Evolutionary conservation across 2,113 vertebrate species (phyloP), one percentile per base, ranked within the genome.

Genomic region (Cervus canadensis): DNA sequence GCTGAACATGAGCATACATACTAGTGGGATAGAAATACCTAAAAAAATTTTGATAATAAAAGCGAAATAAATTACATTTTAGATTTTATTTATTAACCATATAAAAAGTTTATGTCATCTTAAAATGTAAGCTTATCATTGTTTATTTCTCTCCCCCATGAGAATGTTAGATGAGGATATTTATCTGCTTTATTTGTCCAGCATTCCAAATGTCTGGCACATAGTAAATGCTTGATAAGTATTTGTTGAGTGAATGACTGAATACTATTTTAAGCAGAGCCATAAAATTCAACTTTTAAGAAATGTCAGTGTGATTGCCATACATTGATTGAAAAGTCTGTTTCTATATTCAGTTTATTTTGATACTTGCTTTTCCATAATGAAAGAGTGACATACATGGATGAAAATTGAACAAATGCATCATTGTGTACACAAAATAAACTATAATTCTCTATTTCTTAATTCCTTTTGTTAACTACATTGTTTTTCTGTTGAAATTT

Each of bases 331-430:
- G 40, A 59, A 43, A 90, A 40, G 17, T 89, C 40, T 89, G 6
- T 71, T 89, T 93, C 50, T 93, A 0, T 45, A 19, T 71, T 95
- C 43, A 26, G 9, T 86, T 89, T 36, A 52, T 95, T 85, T 78
- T 71, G 12, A 79, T 89, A 57, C 43, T 89, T 96, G 43, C n/a
- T 96, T 96, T 93, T 93, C 79, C 86, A 64, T 64, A 33, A 25
- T 64, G 36, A 43, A 93, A 52, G n/a, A 45, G 57, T 60, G 30
- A 92, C 48, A 50, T 76, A 56, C 4, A 4, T 56, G 48, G 50
- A 52, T 89, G 21, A 57, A 76, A 83, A 85, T 76, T 60, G 30
- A 84, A 95, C 40, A 86, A 23, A 54, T 79, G 23, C 17, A 60
- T 92, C 13, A 57, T 78, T 89, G 23, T 92, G 0, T 85, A 59